phyloP scores from a whole-genome alignment of 2,888 invertebrate species.

The Limnephilus auricula region DNA sequence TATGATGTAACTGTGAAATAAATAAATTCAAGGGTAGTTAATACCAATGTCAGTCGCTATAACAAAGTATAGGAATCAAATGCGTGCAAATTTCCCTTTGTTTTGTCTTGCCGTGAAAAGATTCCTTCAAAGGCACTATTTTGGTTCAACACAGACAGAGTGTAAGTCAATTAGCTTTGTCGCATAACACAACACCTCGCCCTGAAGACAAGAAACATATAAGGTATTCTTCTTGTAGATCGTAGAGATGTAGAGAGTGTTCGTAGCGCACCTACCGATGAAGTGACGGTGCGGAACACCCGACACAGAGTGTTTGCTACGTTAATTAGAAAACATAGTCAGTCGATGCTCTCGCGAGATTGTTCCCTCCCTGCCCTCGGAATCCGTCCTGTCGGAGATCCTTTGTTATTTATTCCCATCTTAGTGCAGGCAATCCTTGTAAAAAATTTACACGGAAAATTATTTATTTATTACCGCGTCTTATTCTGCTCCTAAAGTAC shows the following conservation, averaged over 20 bases:
- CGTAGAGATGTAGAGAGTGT: too few species aligned
- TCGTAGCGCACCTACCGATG: background rate
- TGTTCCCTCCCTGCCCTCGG: constrained; percentile 21
- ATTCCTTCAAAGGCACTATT: background rate
- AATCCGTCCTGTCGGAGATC: background rate
- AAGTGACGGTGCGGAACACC: constrained; percentile 25
- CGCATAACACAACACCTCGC: background rate
- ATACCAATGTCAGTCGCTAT: background rate
- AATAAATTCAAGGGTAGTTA: background rate
- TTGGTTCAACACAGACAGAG: background rate
- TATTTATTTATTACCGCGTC: constrained; percentile 35
- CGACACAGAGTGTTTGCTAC: constrained; percentile 62
- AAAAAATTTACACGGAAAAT: background rate
- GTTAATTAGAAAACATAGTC: constrained; percentile 63
- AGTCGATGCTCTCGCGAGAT: constrained; percentile 17
- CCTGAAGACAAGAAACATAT: background rate
- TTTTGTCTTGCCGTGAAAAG: background rate
- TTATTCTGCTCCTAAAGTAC: background rate
- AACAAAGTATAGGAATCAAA: too few species aligned
- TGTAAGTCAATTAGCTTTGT: constrained; percentile 4
- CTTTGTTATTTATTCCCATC: constrained; percentile 47
- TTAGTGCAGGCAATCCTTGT: constrained; percentile 23
- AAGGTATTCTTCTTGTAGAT: background rate
- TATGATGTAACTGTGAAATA: too few species aligned
- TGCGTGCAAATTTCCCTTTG: background rate